Evolutionary conservation across 2,113 vertebrate species (phyloP).

Genomic region (Sceloporus tristichus): DNA sequence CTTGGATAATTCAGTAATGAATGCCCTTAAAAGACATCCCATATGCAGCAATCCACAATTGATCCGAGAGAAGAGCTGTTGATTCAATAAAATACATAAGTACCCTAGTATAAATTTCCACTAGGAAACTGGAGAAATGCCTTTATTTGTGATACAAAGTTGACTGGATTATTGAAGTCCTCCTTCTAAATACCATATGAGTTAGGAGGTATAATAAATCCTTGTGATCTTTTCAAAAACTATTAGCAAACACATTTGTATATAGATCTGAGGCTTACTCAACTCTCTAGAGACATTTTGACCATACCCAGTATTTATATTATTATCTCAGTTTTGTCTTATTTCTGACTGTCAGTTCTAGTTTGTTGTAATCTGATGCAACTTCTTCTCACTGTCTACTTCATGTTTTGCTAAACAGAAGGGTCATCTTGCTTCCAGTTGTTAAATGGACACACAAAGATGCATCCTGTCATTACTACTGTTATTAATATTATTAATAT

Average conservation of each 20-base stretch:
- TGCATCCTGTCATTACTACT: background rate
- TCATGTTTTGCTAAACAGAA: background rate
- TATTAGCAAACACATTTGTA: background rate
- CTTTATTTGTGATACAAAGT: slow-evolving; percentile 18
- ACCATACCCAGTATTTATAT: background rate
- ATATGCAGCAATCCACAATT: slow-evolving; percentile 66
- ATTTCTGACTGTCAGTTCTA: background rate
- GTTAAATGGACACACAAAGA: background rate
- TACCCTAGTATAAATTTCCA: background rate
- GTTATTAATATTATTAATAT: background rate
- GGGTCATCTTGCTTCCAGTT: background rate
- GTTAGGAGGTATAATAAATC: background rate
- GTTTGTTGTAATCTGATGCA: background rate
- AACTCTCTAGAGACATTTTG: background rate
- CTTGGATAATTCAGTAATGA: slow-evolving; percentile 51
- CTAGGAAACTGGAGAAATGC: background rate
- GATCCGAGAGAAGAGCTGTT: slow-evolving; percentile 30
- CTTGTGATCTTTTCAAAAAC: background rate
- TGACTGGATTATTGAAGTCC: slow-evolving; percentile 10
- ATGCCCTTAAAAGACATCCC: slow-evolving; percentile 68
- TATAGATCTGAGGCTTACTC: slow-evolving; percentile 10
- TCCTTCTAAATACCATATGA: slow-evolving; percentile 13
- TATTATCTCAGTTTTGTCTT: background rate
- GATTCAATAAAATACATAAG: slow-evolving; percentile 21
- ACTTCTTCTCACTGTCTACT: background rate